Evolutionary conservation across 2,797 vertebrate species (phyloP).

Genomic region (Brachyrhaphis roseni): DNA sequence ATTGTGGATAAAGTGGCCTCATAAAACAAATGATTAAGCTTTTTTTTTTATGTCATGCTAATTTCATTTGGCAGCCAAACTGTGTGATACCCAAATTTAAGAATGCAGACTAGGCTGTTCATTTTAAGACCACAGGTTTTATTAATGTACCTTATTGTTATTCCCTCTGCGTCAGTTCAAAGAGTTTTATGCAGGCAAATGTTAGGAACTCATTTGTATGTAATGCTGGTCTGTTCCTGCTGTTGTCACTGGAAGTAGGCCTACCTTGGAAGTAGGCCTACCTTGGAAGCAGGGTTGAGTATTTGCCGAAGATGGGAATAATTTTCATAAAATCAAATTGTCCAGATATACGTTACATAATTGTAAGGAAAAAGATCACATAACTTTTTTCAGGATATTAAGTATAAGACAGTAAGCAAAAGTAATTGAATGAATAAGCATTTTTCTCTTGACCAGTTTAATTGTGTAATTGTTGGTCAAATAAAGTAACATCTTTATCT

Average conservation of each 20-base stretch:
- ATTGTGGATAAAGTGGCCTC: neutral
- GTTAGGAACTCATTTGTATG: constrained; percentile 6
- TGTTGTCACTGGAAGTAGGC: neutral
- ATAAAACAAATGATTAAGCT: neutral
- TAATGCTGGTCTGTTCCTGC: neutral
- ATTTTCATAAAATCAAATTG: neutral
- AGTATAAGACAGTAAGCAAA: constrained; percentile 2
- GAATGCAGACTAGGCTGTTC: neutral
- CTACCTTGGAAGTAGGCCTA: neutral
- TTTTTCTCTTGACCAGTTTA: constrained; percentile 35
- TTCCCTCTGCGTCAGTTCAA: neutral
- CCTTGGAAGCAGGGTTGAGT: too few species aligned
- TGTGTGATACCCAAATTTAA: neutral
- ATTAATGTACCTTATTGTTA: neutral
- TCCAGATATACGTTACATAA: constrained; percentile 6
- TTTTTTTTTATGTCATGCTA: neutral
- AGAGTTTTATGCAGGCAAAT: constrained; percentile 3
- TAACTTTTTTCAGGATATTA: constrained; percentile 8
- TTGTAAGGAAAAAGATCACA: constrained; percentile 11
- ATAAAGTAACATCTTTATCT: constrained; percentile 37
- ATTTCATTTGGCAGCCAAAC: neutral
- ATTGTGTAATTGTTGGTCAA: constrained; percentile 36
- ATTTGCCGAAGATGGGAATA: constrained; percentile 2
- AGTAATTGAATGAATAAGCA: constrained; percentile 20
- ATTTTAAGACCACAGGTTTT: constrained; percentile 7